Conservation (phyloP, 2,888 invertebrate species). For the Galeruca laticollis region DNA sequence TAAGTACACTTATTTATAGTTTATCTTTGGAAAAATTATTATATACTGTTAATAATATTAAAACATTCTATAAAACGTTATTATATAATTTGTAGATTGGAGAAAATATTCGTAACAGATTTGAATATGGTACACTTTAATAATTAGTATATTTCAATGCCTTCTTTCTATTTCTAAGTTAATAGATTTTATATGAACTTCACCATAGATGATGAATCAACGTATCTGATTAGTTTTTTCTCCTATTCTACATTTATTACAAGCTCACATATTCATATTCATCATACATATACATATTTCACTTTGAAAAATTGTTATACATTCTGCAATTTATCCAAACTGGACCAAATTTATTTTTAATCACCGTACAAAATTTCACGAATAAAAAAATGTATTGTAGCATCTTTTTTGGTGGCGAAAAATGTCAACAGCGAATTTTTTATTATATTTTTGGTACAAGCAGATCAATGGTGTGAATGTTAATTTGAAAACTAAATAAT, state of each 20-base stretch:
- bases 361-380: background rate
- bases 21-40: constrained; percentile 12
- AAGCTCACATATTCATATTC: background rate
- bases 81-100: constrained; percentile 9
- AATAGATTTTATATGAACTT: constrained; percentile 16
- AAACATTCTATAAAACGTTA: constrained; percentile 30
- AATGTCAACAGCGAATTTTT: no score
- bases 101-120: constrained; percentile 10
- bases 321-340: background rate
- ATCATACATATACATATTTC: background rate
- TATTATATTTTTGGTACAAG: no score
- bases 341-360: background rate
- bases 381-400: background rate
- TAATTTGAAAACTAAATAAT: no score
- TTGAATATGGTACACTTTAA: background rate
- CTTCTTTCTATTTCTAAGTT: constrained; percentile 10
- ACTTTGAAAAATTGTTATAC: background rate
- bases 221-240: background rate
- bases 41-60: constrained; percentile 27
- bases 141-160: no score
- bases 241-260: constrained; percentile 2
- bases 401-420: background rate
- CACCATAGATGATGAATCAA: background rate
- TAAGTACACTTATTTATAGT: constrained; percentile 9
- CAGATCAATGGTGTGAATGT: no score